phyloP scores from a whole-genome alignment of 2,797 vertebrate species.

The Champsocephalus gunnari region DNA sequence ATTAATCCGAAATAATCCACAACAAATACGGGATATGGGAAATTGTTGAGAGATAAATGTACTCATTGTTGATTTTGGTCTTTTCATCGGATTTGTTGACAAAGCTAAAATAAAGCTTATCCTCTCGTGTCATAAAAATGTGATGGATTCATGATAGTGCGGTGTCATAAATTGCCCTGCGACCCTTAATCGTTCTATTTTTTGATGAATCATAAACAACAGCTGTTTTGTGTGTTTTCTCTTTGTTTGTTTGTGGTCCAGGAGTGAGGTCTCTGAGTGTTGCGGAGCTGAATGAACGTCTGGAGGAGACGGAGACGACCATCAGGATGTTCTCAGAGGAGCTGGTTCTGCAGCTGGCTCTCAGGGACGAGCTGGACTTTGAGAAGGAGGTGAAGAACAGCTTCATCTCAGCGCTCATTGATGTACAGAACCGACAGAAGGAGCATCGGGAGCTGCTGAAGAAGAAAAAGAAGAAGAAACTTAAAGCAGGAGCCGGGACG shows the following conservation, averaged over 20 bases:
- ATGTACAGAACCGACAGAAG: slow-evolving; percentile 96
- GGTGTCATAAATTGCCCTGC: background rate
- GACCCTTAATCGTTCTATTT: background rate
- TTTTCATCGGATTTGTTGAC: no score
- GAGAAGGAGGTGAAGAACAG: slow-evolving; percentile 99
- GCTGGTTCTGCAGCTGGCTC: slow-evolving; percentile 93
- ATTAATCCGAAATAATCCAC: background rate
- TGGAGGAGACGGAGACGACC: slow-evolving; percentile 90
- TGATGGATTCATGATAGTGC: background rate
- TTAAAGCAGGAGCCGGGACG: slow-evolving; percentile 84
- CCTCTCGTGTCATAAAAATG: background rate
- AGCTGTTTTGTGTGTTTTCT: background rate
- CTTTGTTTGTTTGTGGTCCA: slow-evolving; percentile 56
- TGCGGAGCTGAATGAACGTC: slow-evolving; percentile 88
- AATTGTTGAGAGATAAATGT: no score
- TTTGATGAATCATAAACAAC: background rate
- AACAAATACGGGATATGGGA: background rate
- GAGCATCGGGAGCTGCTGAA: slow-evolving; percentile 92
- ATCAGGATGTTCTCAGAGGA: slow-evolving; percentile 93
- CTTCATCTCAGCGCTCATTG: slow-evolving; percentile 97
- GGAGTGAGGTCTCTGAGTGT: slow-evolving; percentile 87
- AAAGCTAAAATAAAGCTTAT: background rate
- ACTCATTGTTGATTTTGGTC: no score
- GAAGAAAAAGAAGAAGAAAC: slow-evolving; percentile 94
- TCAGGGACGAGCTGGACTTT: slow-evolving; percentile 96